Conservation (phyloP, 2,113 vertebrate species). For the Nycticorax nycticorax region DNA sequence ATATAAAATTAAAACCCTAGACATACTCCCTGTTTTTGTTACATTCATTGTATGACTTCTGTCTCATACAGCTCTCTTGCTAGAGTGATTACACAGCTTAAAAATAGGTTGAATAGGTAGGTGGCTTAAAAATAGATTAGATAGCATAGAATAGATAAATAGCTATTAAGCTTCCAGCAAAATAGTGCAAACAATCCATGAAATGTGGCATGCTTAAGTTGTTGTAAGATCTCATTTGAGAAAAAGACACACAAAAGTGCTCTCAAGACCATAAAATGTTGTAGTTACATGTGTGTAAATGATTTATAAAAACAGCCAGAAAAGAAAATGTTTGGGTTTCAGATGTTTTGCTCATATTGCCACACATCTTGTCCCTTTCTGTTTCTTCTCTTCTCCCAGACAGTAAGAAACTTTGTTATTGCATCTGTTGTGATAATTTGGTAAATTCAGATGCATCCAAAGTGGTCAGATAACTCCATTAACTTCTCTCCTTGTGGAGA, state of each 20-base stretch:
- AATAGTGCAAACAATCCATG: not conserved
- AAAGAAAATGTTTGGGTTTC: not conserved
- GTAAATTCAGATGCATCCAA: not conserved
- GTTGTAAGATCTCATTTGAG: not conserved
- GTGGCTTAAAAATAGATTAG: not conserved
- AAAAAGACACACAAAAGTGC: not conserved
- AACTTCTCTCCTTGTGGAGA: not conserved
- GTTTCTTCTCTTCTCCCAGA: not conserved
- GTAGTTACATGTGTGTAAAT: not conserved
- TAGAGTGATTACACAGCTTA: not conserved
- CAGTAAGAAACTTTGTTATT: not conserved
- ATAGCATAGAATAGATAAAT: not conserved
- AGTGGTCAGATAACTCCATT: not conserved
- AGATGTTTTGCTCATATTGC: not conserved
- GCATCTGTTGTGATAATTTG: not conserved
- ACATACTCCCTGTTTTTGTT: not conserved
- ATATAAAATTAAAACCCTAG: not conserved
- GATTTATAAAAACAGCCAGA: not conserved
- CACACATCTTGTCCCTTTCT: not conserved
- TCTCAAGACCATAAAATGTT: not conserved
- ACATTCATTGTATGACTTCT: not conserved
- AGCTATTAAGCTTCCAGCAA: not conserved
- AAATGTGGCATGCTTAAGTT: not conserved
- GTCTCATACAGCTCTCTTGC: not conserved
- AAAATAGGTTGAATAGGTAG: not conserved